A percentile compares a stretch with the other conserved stretches of the same genome.
These are phyloP conservation scores for Pemphredon lugubris DNA, from an alignment of 2,888 invertebrate genomes.

Conservation along the genomic window DNA sequence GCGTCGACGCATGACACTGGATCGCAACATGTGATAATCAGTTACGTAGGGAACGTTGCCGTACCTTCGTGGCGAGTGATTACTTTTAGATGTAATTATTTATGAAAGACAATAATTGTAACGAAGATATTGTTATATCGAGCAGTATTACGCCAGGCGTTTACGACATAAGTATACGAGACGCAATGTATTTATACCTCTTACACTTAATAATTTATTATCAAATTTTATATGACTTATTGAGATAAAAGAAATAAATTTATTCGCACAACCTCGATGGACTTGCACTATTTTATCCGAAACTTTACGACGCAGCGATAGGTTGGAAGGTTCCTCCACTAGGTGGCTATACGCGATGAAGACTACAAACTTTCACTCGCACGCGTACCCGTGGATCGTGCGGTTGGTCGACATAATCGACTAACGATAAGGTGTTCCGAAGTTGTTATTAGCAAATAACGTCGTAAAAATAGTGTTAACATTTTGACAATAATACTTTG, in stretches of 20 bases:
- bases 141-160: constrained; percentile 67
- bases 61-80: constrained; percentile 30
- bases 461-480: background rate
- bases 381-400: background rate
- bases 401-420: background rate
- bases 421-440: background rate
- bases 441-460: background rate
- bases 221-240: constrained; percentile 25
- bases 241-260: constrained; percentile 4
- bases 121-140: constrained; percentile 32
- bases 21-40: constrained; percentile 54
- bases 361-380: background rate
- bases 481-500: background rate
- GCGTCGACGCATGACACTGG: constrained; percentile 3
- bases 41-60: constrained; percentile 9
- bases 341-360: constrained; percentile 1
- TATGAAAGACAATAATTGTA: constrained; percentile 65
- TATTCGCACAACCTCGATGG: background rate
- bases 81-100: constrained; percentile 47
- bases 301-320: background rate
- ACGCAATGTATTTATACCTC: constrained; percentile 40
- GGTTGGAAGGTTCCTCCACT: background rate
- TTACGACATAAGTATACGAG: constrained; percentile 24
- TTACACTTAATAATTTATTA: constrained; percentile 51
- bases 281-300: background rate